Conservation (phyloP, 2,888 invertebrate species). For the Agrilus biguttatus region DNA sequence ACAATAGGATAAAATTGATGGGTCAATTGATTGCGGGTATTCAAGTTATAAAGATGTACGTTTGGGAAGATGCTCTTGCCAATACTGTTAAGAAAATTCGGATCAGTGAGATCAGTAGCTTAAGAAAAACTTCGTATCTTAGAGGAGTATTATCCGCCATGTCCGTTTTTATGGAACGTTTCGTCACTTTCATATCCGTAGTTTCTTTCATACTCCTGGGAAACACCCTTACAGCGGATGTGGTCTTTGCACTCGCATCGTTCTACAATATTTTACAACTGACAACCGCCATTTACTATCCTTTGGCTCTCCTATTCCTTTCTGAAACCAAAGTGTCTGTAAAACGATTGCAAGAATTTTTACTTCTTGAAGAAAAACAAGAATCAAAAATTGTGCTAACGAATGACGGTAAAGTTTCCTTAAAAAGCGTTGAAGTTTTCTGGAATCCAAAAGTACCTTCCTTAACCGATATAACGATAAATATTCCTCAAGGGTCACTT, state of each 20-base stretch:
- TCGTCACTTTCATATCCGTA: constrained; percentile 65
- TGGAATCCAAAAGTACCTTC: constrained; percentile 16
- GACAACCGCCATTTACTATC: constrained; percentile 45
- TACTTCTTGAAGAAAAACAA: constrained; percentile 40
- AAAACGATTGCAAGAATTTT: constrained; percentile 38
- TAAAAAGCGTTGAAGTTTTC: constrained; percentile 18
- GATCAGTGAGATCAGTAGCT: constrained; percentile 11
- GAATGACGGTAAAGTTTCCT: background rate
- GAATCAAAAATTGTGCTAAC: constrained; percentile 11
- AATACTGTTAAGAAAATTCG: constrained; percentile 13
- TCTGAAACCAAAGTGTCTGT: constrained; percentile 43
- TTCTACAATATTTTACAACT: constrained; percentile 35
- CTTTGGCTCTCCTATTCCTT: constrained; percentile 38
- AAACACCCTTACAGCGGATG: constrained; percentile 38
- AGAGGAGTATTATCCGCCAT: constrained; percentile 51
- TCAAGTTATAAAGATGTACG: constrained; percentile 60
- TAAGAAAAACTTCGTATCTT: constrained; percentile 37
- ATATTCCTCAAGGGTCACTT: constrained; percentile 32
- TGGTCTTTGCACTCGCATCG: constrained; percentile 28
- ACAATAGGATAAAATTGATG: constrained; percentile 51
- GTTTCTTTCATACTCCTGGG: constrained; percentile 57
- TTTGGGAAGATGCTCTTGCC: constrained; percentile 54
- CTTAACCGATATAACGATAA: constrained; percentile 29
- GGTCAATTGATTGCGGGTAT: constrained; percentile 55
- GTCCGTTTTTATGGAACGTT: constrained; percentile 69